These are phyloP conservation scores for Lepidonotus clava DNA, from an alignment of 2,888 invertebrate species.

Conservation along the genomic window DNA sequence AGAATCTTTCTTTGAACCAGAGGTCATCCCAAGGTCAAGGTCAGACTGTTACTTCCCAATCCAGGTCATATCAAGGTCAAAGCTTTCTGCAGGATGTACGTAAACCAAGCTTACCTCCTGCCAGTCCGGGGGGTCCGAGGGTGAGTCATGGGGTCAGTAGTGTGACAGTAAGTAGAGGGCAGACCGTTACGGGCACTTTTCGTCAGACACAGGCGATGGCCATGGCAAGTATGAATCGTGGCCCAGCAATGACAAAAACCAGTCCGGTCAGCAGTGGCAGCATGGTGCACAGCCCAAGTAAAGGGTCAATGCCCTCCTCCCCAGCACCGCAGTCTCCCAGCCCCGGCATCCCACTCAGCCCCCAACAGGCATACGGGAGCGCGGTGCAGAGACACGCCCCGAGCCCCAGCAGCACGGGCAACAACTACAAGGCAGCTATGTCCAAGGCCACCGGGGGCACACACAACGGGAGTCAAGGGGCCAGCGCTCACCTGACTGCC, in stretches of 20 bases:
- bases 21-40: conserved; percentile 41
- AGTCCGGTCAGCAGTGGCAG: background rate
- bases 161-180: background rate
- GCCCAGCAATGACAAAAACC: background rate
- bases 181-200: too few relatives aligned
- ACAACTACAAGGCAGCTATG: background rate
- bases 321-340: background rate
- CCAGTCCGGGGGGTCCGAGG: background rate
- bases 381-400: background rate
- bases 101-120: background rate
- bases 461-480: conserved; percentile 18
- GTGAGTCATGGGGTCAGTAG: background rate
- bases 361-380: background rate
- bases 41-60: background rate
- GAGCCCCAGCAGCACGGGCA: background rate
- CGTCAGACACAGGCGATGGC: background rate
- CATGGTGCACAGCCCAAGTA: conserved; percentile 12
- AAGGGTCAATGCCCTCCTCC: conserved; percentile 13
- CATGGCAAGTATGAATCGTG: background rate
- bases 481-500: background rate
- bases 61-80: conserved; percentile 10
- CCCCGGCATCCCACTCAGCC: background rate
- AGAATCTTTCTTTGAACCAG: background rate
- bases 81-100: background rate
- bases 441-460: background rate